Evolutionary conservation across 2,888 invertebrate species (phyloP).

Genomic region (Apodemia zela): DNA sequence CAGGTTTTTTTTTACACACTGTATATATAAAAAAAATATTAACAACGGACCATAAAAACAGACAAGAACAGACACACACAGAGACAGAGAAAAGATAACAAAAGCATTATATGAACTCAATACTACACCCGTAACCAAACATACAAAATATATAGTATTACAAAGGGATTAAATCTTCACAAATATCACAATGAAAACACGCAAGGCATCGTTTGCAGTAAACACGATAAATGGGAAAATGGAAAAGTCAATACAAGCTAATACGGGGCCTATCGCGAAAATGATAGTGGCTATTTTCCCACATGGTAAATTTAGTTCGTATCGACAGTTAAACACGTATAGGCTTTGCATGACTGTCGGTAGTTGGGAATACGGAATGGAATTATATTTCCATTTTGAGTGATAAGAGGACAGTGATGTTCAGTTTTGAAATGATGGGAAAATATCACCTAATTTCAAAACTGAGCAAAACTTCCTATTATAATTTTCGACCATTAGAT

Average conservation of each 20-base stretch:
- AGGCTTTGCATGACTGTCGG: slow-evolving; percentile 34
- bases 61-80: not conserved
- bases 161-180: slow-evolving; percentile 67
- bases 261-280: not conserved
- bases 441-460: not conserved
- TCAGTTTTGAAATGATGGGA: slow-evolving; percentile 20
- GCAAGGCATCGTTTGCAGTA: slow-evolving; percentile 51
- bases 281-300: slow-evolving; percentile 23
- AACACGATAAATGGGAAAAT: slow-evolving; percentile 24
- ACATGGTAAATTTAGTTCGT: slow-evolving; percentile 23
- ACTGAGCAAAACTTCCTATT: not conserved
- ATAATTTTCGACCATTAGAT: not conserved
- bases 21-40: too few relatives aligned
- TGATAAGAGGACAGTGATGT: slow-evolving; percentile 30
- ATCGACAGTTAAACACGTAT: slow-evolving; percentile 31
- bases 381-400: slow-evolving; percentile 34
- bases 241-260: slow-evolving; percentile 17
- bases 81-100: too few relatives aligned
- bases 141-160: slow-evolving; percentile 39
- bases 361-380: slow-evolving; percentile 34
- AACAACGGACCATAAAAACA: not conserved
- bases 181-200: slow-evolving; percentile 71
- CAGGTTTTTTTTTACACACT: too few relatives aligned
- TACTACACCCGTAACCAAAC: slow-evolving; percentile 5
- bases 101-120: not conserved